Conservation (phyloP, 2,113 vertebrate genomes). For the Gallinago paraguaiae region DNA sequence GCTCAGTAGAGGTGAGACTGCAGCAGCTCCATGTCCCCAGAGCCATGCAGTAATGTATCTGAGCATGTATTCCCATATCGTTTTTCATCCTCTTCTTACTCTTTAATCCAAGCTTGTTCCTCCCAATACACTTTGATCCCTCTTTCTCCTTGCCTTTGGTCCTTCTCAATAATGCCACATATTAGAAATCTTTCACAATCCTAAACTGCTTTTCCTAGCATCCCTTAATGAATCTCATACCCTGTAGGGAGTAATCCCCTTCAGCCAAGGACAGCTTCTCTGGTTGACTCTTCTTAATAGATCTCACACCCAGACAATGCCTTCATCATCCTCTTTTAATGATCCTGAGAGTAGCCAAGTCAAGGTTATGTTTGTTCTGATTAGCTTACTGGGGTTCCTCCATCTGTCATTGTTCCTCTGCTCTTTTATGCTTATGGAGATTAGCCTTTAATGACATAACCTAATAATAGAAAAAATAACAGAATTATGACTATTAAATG, state of each 20-base stretch:
- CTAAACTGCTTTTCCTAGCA: not conserved
- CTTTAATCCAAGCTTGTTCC: not conserved
- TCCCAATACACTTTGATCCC: not conserved
- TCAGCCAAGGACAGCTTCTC: not conserved
- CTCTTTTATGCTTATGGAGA: not conserved
- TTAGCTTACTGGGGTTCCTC: not conserved
- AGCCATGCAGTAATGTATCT: not conserved
- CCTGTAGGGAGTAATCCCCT: not conserved
- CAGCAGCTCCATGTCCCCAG: not conserved
- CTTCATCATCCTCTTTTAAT: not conserved
- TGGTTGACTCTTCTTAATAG: not conserved
- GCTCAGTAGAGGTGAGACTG: not conserved
- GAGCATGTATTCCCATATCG: not conserved
- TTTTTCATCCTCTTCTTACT: not conserved
- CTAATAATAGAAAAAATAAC: not conserved
- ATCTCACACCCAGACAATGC: not conserved
- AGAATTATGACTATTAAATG: not conserved
- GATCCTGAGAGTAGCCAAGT: not conserved
- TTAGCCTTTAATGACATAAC: not conserved
- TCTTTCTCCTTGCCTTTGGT: not conserved
- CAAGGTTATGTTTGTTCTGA: not conserved
- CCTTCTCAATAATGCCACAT: not conserved
- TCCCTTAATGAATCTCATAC: not conserved
- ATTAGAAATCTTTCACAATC: not conserved
- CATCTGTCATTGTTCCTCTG: not conserved